phyloP scores from a whole-genome alignment of 1,140 invertebrate genomes.

The Oncopeltus fasciatus region DNA sequence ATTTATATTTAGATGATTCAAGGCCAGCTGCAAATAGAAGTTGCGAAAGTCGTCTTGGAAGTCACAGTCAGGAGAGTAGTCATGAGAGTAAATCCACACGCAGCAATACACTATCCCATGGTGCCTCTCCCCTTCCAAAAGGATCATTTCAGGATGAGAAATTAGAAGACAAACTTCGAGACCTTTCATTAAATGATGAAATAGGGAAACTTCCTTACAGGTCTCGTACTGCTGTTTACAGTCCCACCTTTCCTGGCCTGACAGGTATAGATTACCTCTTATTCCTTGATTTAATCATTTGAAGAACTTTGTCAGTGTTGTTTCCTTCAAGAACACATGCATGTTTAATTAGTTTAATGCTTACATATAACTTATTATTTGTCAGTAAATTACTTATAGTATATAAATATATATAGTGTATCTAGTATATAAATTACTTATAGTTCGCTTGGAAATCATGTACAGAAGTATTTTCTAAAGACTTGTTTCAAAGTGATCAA shows the following conservation, averaged over 20 bases:
- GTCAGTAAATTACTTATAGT: neutral
- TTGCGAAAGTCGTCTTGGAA: neutral
- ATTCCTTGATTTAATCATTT: neutral
- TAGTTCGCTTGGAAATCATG: no score
- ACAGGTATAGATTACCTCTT: neutral
- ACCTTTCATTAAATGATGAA: neutral
- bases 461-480: no score
- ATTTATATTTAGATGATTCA: neutral
- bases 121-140: neutral
- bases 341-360: neutral
- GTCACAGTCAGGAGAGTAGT: neutral
- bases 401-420: neutral
- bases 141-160: neutral
- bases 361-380: neutral
- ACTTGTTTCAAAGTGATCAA: no score
- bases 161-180: neutral
- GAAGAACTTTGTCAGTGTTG: neutral
- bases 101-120: neutral
- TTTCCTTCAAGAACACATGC: neutral
- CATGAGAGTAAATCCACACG: neutral
- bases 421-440: neutral
- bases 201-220: neutral
- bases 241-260: neutral
- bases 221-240: constrained; percentile 4
- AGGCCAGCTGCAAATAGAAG: neutral